Evolutionary conservation across 2,113 vertebrate species (phyloP).

Genomic region (Xiphophorus hellerii): DNA sequence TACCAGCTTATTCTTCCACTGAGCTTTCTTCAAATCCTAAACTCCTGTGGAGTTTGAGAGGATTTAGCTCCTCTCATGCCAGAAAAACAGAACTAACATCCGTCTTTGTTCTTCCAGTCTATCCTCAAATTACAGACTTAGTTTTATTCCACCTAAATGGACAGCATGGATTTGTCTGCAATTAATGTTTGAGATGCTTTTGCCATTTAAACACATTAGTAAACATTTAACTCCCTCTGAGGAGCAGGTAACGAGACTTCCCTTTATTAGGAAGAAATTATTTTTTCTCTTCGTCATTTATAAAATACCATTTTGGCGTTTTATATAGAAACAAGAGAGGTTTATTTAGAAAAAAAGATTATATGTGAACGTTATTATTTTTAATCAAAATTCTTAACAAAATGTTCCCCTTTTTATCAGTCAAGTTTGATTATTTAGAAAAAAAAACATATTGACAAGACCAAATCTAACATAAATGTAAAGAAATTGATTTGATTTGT

Average conservation of each 20-base stretch:
- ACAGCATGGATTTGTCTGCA: not conserved
- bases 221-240: not conserved
- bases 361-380: not conserved
- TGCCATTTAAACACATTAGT: not conserved
- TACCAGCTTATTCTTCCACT: constrained; percentile 25
- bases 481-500: not conserved
- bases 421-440: too few species aligned
- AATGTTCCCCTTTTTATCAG: not conserved
- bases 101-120: not conserved
- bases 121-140: constrained; percentile 1
- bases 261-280: not conserved
- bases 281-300: too few species aligned
- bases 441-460: not conserved
- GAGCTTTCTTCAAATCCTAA: constrained; percentile 14
- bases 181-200: not conserved
- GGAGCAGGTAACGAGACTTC: not conserved
- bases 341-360: not conserved
- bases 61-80: not conserved
- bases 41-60: constrained; percentile 12
- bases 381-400: not conserved
- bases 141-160: not conserved
- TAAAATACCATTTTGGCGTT: not conserved
- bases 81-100: not conserved
- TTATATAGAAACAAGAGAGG: not conserved
- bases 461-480: not conserved